Evolutionary conservation across 2,113 vertebrate genomes (phyloP).

Genomic region (Apteryx mantelli): DNA sequence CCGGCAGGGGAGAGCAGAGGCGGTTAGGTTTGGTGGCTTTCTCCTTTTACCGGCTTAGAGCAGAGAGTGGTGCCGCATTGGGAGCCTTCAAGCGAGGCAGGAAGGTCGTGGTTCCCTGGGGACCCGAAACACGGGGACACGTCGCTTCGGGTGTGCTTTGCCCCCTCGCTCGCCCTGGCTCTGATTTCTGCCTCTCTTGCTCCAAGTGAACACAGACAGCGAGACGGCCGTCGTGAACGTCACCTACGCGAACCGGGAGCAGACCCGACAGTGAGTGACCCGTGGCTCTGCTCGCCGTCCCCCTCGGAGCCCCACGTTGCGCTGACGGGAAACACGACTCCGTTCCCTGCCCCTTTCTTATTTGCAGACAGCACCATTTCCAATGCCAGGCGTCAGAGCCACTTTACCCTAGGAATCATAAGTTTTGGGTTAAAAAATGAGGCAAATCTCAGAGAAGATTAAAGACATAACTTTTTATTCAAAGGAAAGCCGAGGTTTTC

Average conservation of each 20-base stretch:
- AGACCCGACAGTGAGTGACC: conserved; percentile 91
- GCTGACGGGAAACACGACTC: no score
- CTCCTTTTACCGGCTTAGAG: not conserved
- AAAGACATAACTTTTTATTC: fast-evolving
- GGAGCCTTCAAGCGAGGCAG: not conserved
- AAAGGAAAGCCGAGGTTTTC: not conserved
- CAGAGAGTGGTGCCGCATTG: fast-evolving
- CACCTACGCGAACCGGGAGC: conserved; percentile 91
- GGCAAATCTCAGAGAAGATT: no score
- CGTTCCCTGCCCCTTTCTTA: fast-evolving
- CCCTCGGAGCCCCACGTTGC: fast-evolving
- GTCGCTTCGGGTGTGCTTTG: fast-evolving
- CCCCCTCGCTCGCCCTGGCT: fast-evolving
- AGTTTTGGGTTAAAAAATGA: not conserved
- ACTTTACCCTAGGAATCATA: not conserved
- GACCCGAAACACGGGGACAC: fast-evolving
- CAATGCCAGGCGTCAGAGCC: not conserved
- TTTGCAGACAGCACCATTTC: not conserved
- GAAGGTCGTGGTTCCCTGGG: not conserved
- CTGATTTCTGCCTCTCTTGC: not conserved
- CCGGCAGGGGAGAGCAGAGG: not conserved
- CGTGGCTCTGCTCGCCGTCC: not conserved
- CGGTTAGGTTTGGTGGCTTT: not conserved
- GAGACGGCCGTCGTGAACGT: conserved; percentile 96
- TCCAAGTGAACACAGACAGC: conserved; percentile 92